Conservation (phyloP, 2,113 vertebrate species). For the Corythoichthys intestinalis region DNA sequence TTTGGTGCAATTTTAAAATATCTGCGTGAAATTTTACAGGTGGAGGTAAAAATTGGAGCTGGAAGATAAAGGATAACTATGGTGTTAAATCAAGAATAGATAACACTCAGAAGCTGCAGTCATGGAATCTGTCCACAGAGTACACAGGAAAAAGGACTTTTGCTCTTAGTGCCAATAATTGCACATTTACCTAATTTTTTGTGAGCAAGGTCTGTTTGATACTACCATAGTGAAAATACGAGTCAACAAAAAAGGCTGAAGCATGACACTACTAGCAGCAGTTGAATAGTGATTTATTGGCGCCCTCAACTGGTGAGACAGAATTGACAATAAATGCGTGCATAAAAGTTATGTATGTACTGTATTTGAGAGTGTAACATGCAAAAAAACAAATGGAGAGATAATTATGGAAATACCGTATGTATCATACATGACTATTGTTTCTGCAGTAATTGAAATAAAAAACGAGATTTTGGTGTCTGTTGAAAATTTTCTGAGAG, state of each 20-base stretch:
- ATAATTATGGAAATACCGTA: not conserved
- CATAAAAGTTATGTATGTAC: too few species aligned
- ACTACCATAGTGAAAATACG: not conserved
- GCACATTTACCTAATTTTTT: not conserved
- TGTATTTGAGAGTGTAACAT: too few species aligned
- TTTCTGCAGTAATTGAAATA: not conserved
- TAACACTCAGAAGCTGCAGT: too few species aligned
- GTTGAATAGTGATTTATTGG: constrained; percentile 25
- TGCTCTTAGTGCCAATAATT: not conserved
- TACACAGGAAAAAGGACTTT: not conserved
- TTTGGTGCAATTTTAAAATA: too few species aligned
- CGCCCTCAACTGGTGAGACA: constrained; percentile 57
- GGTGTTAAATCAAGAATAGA: too few species aligned
- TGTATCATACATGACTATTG: not conserved
- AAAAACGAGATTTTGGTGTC: not conserved
- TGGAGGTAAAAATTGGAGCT: too few species aligned
- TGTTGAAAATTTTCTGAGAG: not conserved
- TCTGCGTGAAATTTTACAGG: too few species aligned
- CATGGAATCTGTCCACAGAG: not conserved
- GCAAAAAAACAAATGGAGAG: not conserved
- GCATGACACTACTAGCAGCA: not conserved
- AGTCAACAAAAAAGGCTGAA: not conserved
- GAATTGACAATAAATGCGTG: not conserved
- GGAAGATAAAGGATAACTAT: too few species aligned
- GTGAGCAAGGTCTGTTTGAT: not conserved